Base-by-base conservation (phyloP, 2,113 vertebrate genomes). In the Tautogolabrus adspersus region DNA sequence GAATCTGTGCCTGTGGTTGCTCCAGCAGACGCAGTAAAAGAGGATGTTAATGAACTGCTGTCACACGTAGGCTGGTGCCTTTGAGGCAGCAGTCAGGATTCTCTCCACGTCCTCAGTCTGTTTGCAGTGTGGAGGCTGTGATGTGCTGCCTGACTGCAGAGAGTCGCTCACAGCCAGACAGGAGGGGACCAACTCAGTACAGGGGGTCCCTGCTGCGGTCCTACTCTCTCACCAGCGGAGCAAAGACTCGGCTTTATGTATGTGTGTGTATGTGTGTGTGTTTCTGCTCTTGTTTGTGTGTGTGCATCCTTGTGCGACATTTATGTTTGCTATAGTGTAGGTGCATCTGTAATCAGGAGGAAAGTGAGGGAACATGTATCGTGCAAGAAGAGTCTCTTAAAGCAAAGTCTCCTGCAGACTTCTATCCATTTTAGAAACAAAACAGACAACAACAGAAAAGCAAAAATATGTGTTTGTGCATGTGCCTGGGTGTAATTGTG, bases 121-220 rank as follows among this genome's bases (percentile, higher is more conserved):
- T 92, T 91, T 92, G 93, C 89, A 73, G 88, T 85, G 81, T 67
- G 71, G 86, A 89, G 87, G 86, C 88, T 92, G 92, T 92, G 89
- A 92, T 88, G 88, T 87, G 91, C 83, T 87, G 88, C 81, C 84
- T 82, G 72, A 88, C 87, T 89, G 88, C 87, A 86, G 89, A 87
- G 82, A 89, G 87, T 67, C 38, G 84, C 87, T 92, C n/a, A 66
- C 62, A 77, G 89, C 77, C 86, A 88, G 88, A 87, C 86, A 90
- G 84, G 86, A 83, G 87, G 77, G 85, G 85, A 87, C 76, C 77
- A 13, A 72, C 90, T 88, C 73, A 64, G 89, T 77, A 90, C 83
- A 83, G 86, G 87, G 79, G 89, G 86, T 82, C 67, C 90, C 90
- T 77, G 84, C 85, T 86, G 91, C 2, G 78, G 82, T 59, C 69